phyloP scores from a whole-genome alignment of 53 echinoderm and acorn worm species.

The Holothuria leucospilota region DNA sequence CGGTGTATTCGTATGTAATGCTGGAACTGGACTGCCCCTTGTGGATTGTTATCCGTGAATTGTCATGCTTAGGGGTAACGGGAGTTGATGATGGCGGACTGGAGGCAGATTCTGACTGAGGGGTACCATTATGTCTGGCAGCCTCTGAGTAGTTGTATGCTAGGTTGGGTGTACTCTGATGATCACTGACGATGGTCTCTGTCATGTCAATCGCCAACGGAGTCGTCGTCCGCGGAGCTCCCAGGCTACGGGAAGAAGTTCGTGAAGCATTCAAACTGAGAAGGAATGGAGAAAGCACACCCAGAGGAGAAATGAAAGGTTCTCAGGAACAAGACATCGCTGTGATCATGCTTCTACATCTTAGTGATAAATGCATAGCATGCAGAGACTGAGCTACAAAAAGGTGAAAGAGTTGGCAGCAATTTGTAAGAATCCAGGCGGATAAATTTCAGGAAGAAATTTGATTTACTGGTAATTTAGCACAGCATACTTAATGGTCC shows the following conservation, averaged over 20 bases:
- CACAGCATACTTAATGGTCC: too few species aligned
- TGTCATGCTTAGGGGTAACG: slow-evolving; percentile 92
- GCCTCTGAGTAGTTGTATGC: slow-evolving; percentile 62
- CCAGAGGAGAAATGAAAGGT: too few species aligned
- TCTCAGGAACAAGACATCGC: too few species aligned
- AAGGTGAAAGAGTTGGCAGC: too few species aligned
- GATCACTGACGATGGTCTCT: slow-evolving; percentile 86
- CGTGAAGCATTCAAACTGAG: slow-evolving; percentile 83
- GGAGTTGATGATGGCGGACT: slow-evolving; percentile 94
- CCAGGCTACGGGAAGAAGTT: slow-evolving; percentile 93
- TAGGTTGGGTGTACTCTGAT: slow-evolving; percentile 91
- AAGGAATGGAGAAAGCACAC: neutral
- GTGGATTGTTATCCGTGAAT: slow-evolving; percentile 93
- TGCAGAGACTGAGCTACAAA: too few species aligned
- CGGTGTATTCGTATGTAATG: slow-evolving; percentile 96
- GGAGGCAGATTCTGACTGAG: slow-evolving; percentile 75
- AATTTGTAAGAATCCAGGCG: too few species aligned
- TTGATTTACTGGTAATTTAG: too few species aligned
- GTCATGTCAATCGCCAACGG: slow-evolving; percentile 94
- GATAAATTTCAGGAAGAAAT: too few species aligned
- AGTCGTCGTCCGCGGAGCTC: slow-evolving; percentile 96
- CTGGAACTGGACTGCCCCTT: slow-evolving; percentile 94
- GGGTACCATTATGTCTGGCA: slow-evolving; percentile 72
- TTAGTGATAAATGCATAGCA: too few species aligned
- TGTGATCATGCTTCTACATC: too few species aligned